Base-by-base conservation (phyloP, 2,113 vertebrate genomes). In the Ageneiosus marmoratus region DNA sequence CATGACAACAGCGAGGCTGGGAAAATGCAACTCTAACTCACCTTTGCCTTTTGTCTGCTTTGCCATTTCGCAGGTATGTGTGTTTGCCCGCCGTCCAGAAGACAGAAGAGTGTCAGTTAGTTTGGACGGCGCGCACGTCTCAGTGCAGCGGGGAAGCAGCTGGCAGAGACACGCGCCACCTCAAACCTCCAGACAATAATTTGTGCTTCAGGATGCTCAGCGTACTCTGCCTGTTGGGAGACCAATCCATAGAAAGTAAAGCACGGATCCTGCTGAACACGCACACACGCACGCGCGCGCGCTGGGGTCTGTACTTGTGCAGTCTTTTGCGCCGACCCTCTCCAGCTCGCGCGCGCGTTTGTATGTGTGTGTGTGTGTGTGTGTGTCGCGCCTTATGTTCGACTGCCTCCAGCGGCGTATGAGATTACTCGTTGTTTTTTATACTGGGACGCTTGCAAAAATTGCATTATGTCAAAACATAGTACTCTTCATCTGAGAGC, bases 361-460 rank as follows among this genome's bases (percentile, higher is more conserved):
- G 87, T 76, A 72, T 34, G 63, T 48, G 60, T 34, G 34, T 62
- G 80, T 69, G 27, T 51, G 77, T 3, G 60, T 88, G 87, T 82
- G 89, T 88, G 89, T 84, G 27, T 51, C 20, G 83, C 78, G 81
- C n/a, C 80, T 82, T 83, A 80, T 83, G 89, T 90, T 89, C 86
- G 86, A 93, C 91, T 90, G 93, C 93, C 92, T 93, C 94, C 90
- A 92, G 94, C 87, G 93, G 94, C 90, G 90, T 87, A 67, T 4
- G 58, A 13, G 60, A 77, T 60, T 67, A 58, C 53, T 27, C 67
- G 22, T 9, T 22, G 81, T 62, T 76, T 76, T 82, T 63, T 24
- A 37, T 24, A 10, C 16, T 18, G 80, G 51, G 55, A 82, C 72
- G 29, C 65, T 55, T 78, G 10, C 27, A 60, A 84, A 56, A 82